These are phyloP conservation scores for Agrotis segetum DNA, from an alignment of 2,888 invertebrate species.

Conservation along the genomic window DNA sequence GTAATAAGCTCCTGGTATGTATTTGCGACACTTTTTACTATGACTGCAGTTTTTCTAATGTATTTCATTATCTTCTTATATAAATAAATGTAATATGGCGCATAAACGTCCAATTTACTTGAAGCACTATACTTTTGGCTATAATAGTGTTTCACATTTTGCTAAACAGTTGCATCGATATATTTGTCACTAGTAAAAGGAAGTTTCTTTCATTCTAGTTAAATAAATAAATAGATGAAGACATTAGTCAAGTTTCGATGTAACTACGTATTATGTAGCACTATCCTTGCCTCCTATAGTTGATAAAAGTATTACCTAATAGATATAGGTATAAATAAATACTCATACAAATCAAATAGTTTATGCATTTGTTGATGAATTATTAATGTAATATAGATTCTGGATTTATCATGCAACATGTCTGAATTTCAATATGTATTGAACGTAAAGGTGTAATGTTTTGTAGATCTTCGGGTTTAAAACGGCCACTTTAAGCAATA, in stretches of 20 bases:
- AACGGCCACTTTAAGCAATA: too few relatives aligned
- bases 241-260: slow-evolving; percentile 40
- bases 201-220: slow-evolving; percentile 28
- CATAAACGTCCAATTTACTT: slow-evolving; percentile 30
- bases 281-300: slow-evolving; percentile 60
- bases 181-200: slow-evolving; percentile 5
- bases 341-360: slow-evolving; percentile 70
- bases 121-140: slow-evolving; percentile 49
- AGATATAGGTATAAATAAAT: slow-evolving; percentile 68
- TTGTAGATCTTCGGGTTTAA: slow-evolving; percentile 21
- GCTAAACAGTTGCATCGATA: slow-evolving; percentile 56
- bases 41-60: slow-evolving; percentile 41
- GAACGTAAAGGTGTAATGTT: slow-evolving; percentile 25
- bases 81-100: slow-evolving; percentile 42
- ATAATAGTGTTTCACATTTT: slow-evolving; percentile 55
- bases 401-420: slow-evolving; percentile 59
- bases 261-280: slow-evolving; percentile 55
- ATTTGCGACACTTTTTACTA: slow-evolving; percentile 39
- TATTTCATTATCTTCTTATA: slow-evolving; percentile 40
- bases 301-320: slow-evolving; percentile 59
- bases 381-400: slow-evolving; percentile 63
- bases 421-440: slow-evolving; percentile 37
- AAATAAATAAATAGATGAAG: slow-evolving; percentile 14
- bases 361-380: slow-evolving; percentile 68
- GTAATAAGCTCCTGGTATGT: slow-evolving; percentile 9